phyloP scores from a whole-genome alignment of 2,888 invertebrate genomes.

The Automeris io region DNA sequence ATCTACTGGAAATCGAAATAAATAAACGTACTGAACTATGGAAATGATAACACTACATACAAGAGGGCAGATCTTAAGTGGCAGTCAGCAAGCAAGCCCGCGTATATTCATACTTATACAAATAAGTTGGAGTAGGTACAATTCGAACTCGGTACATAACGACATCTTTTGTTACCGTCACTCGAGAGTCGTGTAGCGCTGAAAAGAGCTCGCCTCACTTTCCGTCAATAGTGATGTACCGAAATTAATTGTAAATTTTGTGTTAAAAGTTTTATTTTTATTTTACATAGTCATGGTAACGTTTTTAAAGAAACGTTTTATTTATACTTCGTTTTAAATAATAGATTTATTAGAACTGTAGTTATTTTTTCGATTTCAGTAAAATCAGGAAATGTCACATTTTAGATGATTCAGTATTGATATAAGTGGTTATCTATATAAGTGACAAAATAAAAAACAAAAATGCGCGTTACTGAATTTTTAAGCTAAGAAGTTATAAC shows the following conservation, averaged over 20 bases:
- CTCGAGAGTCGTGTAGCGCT: conserved; percentile 15
- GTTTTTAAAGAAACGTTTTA: too few species aligned
- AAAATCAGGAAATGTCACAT: too few species aligned
- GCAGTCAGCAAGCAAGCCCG: conserved; percentile 6
- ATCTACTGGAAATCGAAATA: conserved; percentile 2
- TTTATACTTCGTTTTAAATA: too few species aligned
- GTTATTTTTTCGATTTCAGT: too few species aligned
- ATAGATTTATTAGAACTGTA: too few species aligned
- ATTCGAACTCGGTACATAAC: conserved; percentile 21
- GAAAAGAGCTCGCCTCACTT: conserved; percentile 20
- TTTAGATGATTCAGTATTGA: too few species aligned
- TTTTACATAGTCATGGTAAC: too few species aligned
- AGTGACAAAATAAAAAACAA: too few species aligned
- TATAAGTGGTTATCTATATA: too few species aligned
- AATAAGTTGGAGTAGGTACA: conserved; percentile 2
- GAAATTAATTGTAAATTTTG: not conserved
- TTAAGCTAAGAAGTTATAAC: too few species aligned
- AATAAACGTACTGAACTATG: conserved; percentile 15
- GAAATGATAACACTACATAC: conserved; percentile 23
- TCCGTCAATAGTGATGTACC: conserved; percentile 22
- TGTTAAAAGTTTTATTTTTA: too few species aligned
- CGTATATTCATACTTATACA: not conserved
- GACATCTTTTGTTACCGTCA: conserved; percentile 53
- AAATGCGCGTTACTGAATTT: too few species aligned
- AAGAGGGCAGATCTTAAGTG: conserved; percentile 24